Conservation (phyloP, 1,140 invertebrate genomes). For the Heliconius melpomene region DNA sequence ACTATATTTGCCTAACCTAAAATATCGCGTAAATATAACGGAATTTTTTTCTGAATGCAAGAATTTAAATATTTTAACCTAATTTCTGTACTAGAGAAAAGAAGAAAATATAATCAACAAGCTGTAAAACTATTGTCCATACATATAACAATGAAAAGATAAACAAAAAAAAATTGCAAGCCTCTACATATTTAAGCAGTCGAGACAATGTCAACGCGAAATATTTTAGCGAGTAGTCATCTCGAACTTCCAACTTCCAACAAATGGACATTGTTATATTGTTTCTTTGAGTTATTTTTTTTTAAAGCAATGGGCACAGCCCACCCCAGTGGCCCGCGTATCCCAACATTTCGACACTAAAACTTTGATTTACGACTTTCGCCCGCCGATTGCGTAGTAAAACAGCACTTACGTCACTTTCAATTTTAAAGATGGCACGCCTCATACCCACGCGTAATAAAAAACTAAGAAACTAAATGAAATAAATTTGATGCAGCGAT, state of each 20-base stretch:
- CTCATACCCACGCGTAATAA: constrained; percentile 66
- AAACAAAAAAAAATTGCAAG: constrained; percentile 17
- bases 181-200: constrained; percentile 31
- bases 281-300: constrained; percentile 72
- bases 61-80: neutral
- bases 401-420: constrained; percentile 80
- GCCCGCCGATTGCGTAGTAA: constrained; percentile 78
- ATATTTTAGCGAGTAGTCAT: constrained; percentile 48
- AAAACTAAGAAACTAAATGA: constrained; percentile 46
- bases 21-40: neutral
- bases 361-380: constrained; percentile 79
- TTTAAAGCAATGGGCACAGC: constrained; percentile 55
- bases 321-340: constrained; percentile 77
- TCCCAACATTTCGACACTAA: constrained; percentile 80
- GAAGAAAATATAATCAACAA: neutral
- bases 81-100: neutral
- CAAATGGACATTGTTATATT: constrained; percentile 72
- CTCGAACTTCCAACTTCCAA: constrained; percentile 60
- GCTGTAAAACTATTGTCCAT: constrained; percentile 8
- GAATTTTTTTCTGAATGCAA: neutral
- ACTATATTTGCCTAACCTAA: neutral
- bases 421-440: constrained; percentile 72
- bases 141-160: constrained; percentile 12
- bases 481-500: constrained; percentile 31
- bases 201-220: constrained; percentile 55